Percentiles rank a stretch among this genome's conserved stretches.
Evolutionary conservation across 2,113 vertebrate species (phyloP).

Genomic region (Rhinolophus ferrumequinum): DNA sequence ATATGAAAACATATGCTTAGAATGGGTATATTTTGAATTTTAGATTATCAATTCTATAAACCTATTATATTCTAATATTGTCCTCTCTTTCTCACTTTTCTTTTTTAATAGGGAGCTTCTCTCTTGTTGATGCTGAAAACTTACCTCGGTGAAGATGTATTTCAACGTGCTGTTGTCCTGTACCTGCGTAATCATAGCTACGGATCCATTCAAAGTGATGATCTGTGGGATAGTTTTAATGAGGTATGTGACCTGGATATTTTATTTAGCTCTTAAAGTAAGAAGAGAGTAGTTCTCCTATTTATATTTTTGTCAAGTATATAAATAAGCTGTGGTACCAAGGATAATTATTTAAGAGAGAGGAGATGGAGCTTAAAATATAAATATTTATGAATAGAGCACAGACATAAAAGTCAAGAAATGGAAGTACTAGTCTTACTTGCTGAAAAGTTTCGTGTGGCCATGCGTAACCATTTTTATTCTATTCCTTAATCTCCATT

Average conservation of each 20-base stretch:
- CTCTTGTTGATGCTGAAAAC: slow-evolving; percentile 95
- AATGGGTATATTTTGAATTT: slow-evolving; percentile 29
- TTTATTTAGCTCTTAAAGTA: background rate
- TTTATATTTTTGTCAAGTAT: slow-evolving; percentile 23
- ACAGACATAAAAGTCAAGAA: slow-evolving; percentile 29
- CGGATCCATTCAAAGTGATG: slow-evolving; percentile 88
- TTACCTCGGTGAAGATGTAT: slow-evolving; percentile 88
- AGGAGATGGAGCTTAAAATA: background rate
- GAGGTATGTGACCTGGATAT: slow-evolving; percentile 83
- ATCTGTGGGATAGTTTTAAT: slow-evolving; percentile 95
- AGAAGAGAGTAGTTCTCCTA: background rate
- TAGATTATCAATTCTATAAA: slow-evolving; percentile 14
- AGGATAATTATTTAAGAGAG: slow-evolving; percentile 23
- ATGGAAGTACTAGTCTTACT: background rate
- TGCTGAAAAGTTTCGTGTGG: background rate
- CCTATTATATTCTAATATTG: background rate
- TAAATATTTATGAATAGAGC: background rate
- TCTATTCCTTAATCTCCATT: background rate
- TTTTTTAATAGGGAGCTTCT: slow-evolving; percentile 90
- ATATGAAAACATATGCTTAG: background rate
- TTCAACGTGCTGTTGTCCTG: slow-evolving; percentile 89
- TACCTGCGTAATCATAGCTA: slow-evolving; percentile 91
- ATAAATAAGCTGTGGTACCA: background rate
- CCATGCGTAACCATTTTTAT: background rate
- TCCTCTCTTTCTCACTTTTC: background rate